Evolutionary conservation across 1,140 invertebrate genomes (phyloP).

Genomic region (Ectropis grisescens): DNA sequence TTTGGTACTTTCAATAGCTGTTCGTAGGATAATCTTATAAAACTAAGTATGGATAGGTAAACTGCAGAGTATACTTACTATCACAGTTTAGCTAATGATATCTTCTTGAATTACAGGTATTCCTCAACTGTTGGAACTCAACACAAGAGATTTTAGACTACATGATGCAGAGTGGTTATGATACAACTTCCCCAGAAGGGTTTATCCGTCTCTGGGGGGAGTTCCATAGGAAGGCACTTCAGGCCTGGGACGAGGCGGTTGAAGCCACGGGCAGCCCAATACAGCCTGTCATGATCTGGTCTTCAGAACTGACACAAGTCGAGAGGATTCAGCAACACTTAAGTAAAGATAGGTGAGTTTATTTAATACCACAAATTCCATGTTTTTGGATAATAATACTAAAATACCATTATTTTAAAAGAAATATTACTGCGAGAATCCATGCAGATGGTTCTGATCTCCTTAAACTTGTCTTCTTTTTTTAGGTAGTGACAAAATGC

Average conservation of each 20-base stretch:
- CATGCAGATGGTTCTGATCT: no score
- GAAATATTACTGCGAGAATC: no score
- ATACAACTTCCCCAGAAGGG: conserved; percentile 68
- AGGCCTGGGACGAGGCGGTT: conserved; percentile 57
- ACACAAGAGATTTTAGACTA: conserved; percentile 77
- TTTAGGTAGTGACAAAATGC: no score
- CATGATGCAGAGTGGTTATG: conserved; percentile 72
- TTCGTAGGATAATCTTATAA: no score
- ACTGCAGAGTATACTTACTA: no score
- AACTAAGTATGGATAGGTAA: no score
- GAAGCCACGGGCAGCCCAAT: conserved; percentile 17
- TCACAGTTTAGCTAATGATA: no score
- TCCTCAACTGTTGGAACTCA: conserved; percentile 83
- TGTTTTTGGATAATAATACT: no score
- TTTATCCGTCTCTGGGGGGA: conserved; percentile 79
- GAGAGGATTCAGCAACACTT: conserved; percentile 75
- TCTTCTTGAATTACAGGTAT: conserved; percentile 74
- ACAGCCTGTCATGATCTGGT: conserved; percentile 77
- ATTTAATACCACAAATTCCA: no score
- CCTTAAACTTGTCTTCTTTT: no score
- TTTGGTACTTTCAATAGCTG: no score
- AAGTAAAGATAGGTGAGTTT: conserved; percentile 72
- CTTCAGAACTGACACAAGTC: conserved; percentile 79
- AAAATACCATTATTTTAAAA: no score
- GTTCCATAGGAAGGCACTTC: conserved; percentile 62